Evolutionary conservation across 1,140 invertebrate genomes (phyloP).

Genomic region (Chironomus tepperi): DNA sequence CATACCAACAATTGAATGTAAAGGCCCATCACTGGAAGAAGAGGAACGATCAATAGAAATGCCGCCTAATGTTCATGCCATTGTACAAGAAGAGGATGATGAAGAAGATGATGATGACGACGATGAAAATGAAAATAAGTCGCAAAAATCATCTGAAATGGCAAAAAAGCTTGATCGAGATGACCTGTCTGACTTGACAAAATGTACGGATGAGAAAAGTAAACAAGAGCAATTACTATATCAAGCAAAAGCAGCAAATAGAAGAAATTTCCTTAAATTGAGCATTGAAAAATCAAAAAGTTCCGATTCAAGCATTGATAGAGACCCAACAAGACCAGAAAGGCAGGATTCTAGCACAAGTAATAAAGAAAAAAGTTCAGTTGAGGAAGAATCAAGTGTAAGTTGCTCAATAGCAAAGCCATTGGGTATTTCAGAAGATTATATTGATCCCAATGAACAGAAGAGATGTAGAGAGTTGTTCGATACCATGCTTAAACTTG

Average conservation of each 20-base stretch:
- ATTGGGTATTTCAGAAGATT: conserved; percentile 63
- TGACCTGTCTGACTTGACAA: conserved; percentile 37
- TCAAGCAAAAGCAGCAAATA: conserved; percentile 32
- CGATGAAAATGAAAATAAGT: no score
- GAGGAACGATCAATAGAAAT: conserved; percentile 30
- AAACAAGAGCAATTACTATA: conserved; percentile 11
- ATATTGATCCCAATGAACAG: conserved; percentile 48
- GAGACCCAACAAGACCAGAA: conserved; percentile 40
- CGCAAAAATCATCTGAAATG: conserved; percentile 24
- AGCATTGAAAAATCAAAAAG: conserved; percentile 55
- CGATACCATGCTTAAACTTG: conserved; percentile 35
- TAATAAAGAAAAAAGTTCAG: conserved; percentile 50
- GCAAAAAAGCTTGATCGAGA: conserved; percentile 38
- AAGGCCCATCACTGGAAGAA: conserved; percentile 37
- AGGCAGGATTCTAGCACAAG: conserved; percentile 40
- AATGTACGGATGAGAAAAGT: conserved; percentile 26
- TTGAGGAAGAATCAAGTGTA: conserved; percentile 67
- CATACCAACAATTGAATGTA: conserved; percentile 39
- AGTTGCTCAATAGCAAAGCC: conserved; percentile 69
- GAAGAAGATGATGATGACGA: no score
- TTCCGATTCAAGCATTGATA: conserved; percentile 53
- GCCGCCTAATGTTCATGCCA: conserved; percentile 29
- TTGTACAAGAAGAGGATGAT: no score
- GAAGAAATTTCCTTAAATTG: conserved; percentile 47
- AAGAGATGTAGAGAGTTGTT: conserved; percentile 41